Conservation (phyloP, 2,888 invertebrate genomes). For the Globia sparganii region DNA sequence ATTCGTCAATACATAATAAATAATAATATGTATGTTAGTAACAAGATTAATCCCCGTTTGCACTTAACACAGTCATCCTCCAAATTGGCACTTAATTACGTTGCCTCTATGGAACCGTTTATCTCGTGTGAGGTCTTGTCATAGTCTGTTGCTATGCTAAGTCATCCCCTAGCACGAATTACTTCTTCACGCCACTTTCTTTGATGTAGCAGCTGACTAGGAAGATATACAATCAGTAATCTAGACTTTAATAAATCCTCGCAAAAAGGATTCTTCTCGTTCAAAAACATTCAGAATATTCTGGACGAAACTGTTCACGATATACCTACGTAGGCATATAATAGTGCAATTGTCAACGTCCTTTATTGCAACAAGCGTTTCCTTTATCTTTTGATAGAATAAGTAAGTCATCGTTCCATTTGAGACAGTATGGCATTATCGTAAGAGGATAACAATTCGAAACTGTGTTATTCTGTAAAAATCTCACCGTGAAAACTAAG, state of each 20-base stretch:
- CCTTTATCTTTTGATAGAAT: slow-evolving; percentile 58
- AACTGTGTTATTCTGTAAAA: too few relatives aligned
- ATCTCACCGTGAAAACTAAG: too few relatives aligned
- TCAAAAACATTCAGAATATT: slow-evolving; percentile 15
- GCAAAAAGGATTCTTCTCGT: neutral
- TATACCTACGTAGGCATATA: slow-evolving; percentile 47
- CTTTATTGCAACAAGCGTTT: slow-evolving; percentile 58
- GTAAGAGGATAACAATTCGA: slow-evolving; percentile 19
- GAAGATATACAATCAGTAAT: neutral
- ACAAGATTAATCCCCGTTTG: neutral
- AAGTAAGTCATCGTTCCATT: slow-evolving; percentile 48
- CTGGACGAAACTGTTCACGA: slow-evolving; percentile 7
- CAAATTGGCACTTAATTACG: neutral
- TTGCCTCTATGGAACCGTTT: neutral
- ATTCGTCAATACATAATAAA: neutral
- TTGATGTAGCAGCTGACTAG: too few relatives aligned
- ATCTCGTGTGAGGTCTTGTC: neutral
- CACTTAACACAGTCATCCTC: neutral
- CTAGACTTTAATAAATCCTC: neutral
- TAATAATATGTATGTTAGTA: neutral
- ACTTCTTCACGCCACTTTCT: neutral
- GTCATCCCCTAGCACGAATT: neutral
- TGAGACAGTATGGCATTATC: slow-evolving; percentile 42
- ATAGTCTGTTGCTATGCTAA: neutral
- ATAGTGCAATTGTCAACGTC: slow-evolving; percentile 54